Base-by-base conservation (phyloP, 2,888 invertebrate species). In the Polymixis flavicincta region DNA sequence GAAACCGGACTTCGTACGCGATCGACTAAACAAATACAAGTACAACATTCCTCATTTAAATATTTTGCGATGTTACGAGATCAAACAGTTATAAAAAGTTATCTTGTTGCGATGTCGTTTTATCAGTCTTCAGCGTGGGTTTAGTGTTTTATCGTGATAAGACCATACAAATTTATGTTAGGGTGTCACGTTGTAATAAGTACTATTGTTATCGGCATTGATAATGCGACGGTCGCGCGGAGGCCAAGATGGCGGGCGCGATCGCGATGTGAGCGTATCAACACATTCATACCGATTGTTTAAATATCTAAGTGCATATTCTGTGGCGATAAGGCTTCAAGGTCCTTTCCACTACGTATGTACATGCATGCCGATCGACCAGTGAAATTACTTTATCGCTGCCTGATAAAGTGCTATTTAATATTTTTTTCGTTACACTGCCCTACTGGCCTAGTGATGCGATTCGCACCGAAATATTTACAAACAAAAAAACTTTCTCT, bases 111-210 rank as follows among this genome's bases (percentile, higher is more conserved):
- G 90, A 92, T 85, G 93, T 87, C 84, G 83, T 78, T 90, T 90
- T 94, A 94, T 95, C 94, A 90, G 87, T 87, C 85, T 89, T 89
- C 89, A 91, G 89, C 84, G 89, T 87, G 89, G 90, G 88, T 92
- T 92, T 91, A 92, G 89, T 91, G 90, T 89, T 90, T 92, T 92
- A 92, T 92, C 88, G 88, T 92, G 96, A 96, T 96, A 96, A 96
- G 93, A 94, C 94, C 94, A 94, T 94, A 94, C 93, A 93, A 95
- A 96, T 95, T 94, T 96, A 95, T 96, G 95, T 95, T 94, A 96
- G 92, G 94, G 93, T 96, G 94, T 94, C 95, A 94, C 92, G 92
- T 93, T 92, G 92, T 93, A 93, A 92, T 93, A 92, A 85, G 92
- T 93, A 93, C 92, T 92, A 92, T 92, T 93, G 93, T 96, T 95